phyloP scores from a whole-genome alignment of 2,113 vertebrate genomes.

The Pangasianodon gigas region DNA sequence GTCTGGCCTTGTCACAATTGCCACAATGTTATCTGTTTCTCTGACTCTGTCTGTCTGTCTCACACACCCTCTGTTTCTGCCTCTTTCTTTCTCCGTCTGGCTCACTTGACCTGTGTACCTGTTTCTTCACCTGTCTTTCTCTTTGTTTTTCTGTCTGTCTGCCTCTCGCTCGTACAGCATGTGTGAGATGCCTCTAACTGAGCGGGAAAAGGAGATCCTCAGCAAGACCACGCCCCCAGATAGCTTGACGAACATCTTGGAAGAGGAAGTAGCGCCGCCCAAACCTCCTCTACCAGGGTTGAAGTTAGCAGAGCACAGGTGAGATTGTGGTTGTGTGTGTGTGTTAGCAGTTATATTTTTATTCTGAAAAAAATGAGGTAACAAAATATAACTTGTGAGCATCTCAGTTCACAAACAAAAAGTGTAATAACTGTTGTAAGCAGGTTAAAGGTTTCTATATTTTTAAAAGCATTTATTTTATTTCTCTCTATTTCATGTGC shows the following conservation, averaged over 20 bases:
- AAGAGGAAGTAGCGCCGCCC: conserved; percentile 89
- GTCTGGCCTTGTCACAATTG: not conserved
- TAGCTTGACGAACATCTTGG: conserved; percentile 73
- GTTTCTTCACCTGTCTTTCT: not conserved
- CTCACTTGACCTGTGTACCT: not conserved
- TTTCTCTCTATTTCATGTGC: conserved; percentile 5
- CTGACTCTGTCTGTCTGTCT: not conserved
- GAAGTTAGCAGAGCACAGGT: conserved; percentile 93
- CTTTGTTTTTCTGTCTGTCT: not conserved
- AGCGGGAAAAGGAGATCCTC: conserved; percentile 86
- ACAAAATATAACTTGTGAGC: not conserved
- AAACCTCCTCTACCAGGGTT: conserved; percentile 94
- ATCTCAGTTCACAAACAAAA: not conserved
- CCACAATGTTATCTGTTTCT: not conserved
- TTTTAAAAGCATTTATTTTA: too few relatives aligned
- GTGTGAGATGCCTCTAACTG: conserved; percentile 81
- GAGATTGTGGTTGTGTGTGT: conserved; percentile 29
- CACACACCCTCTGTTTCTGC: not conserved
- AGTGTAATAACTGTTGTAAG: not conserved
- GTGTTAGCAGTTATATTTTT: not conserved
- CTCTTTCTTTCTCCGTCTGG: not conserved
- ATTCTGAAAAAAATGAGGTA: not conserved
- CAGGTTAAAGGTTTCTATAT: not conserved
- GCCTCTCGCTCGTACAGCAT: conserved; percentile 67
- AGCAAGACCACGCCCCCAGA: conserved; percentile 80